Evolutionary conservation across 2,888 invertebrate genomes (phyloP), one percentile per base, ranked within the genome.

Genomic region (Hololepta plana): DNA sequence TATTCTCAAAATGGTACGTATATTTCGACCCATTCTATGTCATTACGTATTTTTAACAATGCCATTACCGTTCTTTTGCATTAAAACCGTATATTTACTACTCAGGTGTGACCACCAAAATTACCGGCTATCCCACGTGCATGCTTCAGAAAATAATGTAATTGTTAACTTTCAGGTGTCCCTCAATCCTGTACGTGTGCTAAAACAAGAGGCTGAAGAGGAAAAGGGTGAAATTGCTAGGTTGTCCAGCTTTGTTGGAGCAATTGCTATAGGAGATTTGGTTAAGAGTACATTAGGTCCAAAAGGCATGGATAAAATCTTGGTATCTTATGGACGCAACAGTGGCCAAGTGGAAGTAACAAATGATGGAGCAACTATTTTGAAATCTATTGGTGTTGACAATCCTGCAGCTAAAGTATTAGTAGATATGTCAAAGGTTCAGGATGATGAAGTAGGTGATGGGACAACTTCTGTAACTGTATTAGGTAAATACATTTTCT

Each of bases 381-480:
- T 98, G 28, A 87, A 91, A 53, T 73, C 87, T 1, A 72, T 98
- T 30, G 96, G 96, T 28, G 85, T 99, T 10, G 96, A 98, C 51
- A 98, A 99, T 57, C 95, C 98, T 12, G 96, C 98, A 15, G 96
- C 96, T 1, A 99, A 98, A 59, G 87, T 98, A 44, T 64, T 98
- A 25, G 93, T 98, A n/a, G 91, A 98, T 40, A 95, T 98, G 73
- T 85, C 96, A 8, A 82, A 85, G 56, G 91, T 91, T 3, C 98
- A 98, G 52, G 98, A 98, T 59, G 91, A 91, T 50, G 98, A 98
- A 66, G 96, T 98, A 31, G 98, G 98, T 22, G 98, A 99, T 67
- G 98, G 98, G 8, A 99, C 98, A n/a, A 99, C 98, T 20, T 96
- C 96, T 1, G 98, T 99, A 1, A 90, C 95, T 27, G 96, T 93